Percentiles rank a stretch among this genome's conserved stretches.
Conservation (phyloP, 1,140 invertebrate genomes). For the Drosophila ogumai region DNA sequence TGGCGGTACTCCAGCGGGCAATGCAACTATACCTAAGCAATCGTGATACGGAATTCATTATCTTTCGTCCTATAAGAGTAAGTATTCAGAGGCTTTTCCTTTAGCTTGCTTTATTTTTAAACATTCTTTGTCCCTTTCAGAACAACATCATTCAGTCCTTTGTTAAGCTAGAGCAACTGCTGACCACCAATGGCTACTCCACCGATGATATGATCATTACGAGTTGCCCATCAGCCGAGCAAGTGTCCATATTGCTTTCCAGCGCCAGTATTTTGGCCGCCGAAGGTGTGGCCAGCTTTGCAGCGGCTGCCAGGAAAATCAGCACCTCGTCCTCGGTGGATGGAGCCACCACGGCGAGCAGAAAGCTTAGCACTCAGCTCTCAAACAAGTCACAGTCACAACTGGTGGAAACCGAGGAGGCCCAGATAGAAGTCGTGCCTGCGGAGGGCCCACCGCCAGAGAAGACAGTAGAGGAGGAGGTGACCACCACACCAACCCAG, state of each 20-base stretch:
- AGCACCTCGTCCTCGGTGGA: conserved; percentile 71
- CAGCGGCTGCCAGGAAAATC: conserved; percentile 73
- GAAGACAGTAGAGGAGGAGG: conserved; percentile 9
- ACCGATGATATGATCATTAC: conserved; percentile 93
- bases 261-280: conserved; percentile 88
- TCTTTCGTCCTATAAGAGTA: conserved; percentile 96
- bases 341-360: conserved; percentile 1
- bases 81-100: conserved; percentile 41
- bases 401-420: conserved; percentile 25
- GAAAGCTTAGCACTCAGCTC: conserved; percentile 61
- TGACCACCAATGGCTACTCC: conserved; percentile 90
- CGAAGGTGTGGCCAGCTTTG: conserved; percentile 76
- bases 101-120: neutral
- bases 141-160: conserved; percentile 95
- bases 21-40: conserved; percentile 99
- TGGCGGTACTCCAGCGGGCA: conserved; percentile 92
- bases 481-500: neutral
- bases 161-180: conserved; percentile 91
- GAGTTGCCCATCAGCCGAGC: conserved; percentile 95
- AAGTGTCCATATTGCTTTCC: conserved; percentile 94
- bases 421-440: conserved; percentile 13
- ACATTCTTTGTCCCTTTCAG: conserved; percentile 85
- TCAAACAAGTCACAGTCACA: conserved; percentile 40
- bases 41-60: conserved; percentile 97
- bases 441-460: conserved; percentile 4